Evolutionary conservation across 2,113 vertebrate species (phyloP).

Genomic region (Eptatretus burgeri): DNA sequence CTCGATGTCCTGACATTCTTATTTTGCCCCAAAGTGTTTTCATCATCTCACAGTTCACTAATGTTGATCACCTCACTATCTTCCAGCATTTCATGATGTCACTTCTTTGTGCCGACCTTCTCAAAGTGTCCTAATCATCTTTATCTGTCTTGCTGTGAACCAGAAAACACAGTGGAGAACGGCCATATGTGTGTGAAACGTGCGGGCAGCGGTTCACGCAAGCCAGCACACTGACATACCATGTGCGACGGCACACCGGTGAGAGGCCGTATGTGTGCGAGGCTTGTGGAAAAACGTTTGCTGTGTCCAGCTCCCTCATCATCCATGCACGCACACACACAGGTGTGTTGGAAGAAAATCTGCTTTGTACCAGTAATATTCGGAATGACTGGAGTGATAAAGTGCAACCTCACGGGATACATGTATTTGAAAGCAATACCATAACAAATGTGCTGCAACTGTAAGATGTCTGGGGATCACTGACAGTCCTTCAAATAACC

Average conservation of each 20-base stretch:
- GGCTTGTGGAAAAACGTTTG: slow-evolving; percentile 77
- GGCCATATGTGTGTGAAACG: slow-evolving; percentile 70
- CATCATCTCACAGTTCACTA: background rate
- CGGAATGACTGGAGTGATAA: no score
- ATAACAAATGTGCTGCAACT: no score
- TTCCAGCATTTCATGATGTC: no score
- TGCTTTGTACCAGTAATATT: no score
- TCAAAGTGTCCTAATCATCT: background rate
- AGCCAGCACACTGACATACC: slow-evolving; percentile 81
- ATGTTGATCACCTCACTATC: no score
- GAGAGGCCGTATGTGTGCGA: slow-evolving; percentile 93
- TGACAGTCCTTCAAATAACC: no score
- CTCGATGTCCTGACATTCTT: background rate
- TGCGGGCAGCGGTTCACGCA: slow-evolving; percentile 84
- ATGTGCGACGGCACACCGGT: slow-evolving; percentile 71
- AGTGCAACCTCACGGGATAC: no score
- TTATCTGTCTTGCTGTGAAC: background rate
- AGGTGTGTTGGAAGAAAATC: slow-evolving; percentile 19
- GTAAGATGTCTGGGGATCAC: no score
- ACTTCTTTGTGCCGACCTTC: background rate
- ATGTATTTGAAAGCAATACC: no score
- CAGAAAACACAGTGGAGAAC: slow-evolving; percentile 89
- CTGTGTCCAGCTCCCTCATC: slow-evolving; percentile 86
- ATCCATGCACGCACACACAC: slow-evolving; percentile 77
- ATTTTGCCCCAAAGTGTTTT: background rate